Base-by-base conservation (phyloP, 37 sponge, comb jelly and placozoan genomes). In the Diacarnus erythraeanus region DNA sequence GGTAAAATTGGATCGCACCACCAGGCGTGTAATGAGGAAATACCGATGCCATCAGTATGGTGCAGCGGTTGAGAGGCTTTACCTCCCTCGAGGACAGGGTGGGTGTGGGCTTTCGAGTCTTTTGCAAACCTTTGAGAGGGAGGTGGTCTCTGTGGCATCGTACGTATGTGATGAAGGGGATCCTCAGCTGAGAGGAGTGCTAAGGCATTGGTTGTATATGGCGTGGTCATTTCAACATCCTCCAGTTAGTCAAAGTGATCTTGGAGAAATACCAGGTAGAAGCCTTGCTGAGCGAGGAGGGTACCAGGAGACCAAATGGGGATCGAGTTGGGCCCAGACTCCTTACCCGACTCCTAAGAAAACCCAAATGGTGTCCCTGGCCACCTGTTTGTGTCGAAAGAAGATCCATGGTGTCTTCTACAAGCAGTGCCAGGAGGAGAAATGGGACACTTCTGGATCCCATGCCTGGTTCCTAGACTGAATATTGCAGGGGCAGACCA, bases 31-130 rank as follows among this genome's bases (percentile, higher is more conserved):
- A 18, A 38, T 71, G 42, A 5, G 43, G 42, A 12, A 8, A n/a
- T 41, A 71, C 42, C 1, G 2, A 42, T 21, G 3, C 42, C 42
- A 25, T 36, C 42, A 71, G 3, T 1, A 4, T 10, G 41, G 26
- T 2, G 42, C 42, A 1, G 38, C 71, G n/a, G 41, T 71, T 1
- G 42, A 38, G 21, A 15, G 71, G 3, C 42, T 71, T 2, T 71
- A 71, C 71, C 71, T 40, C n/a, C 42, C 71, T 8, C 6, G 71
- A 71, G 41, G 3, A 23, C 42, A 71, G 3, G 42, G 71, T 22
- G 71, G 71, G 1, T 4, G 42, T 15, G 71, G 71, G 26, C 43
- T 71, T 1, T 1, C 3, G 38, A 42, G 25, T 3, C 1, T 71
- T 22, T 41, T 41, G 42, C 8, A 25, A 3, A 9, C 41, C 4